A percentile compares a stretch with the other conserved stretches of the same genome.
Evolutionary conservation across 2,113 vertebrate genomes (phyloP).

Genomic region (Equus quagga): DNA sequence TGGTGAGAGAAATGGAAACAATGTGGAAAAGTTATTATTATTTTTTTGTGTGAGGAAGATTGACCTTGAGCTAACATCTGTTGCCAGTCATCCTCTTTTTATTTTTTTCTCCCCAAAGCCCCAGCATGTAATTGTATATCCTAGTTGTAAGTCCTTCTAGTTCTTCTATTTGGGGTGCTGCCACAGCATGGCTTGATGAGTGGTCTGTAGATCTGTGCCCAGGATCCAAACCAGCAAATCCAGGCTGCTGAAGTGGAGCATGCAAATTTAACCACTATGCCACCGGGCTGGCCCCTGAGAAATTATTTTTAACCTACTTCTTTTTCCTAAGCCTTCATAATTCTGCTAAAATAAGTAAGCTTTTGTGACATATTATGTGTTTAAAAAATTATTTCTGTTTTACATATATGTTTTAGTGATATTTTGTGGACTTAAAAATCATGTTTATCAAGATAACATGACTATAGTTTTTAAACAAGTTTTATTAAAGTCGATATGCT

Average conservation of each 20-base stretch:
- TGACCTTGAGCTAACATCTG: no score
- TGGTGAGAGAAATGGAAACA: slow-evolving; percentile 2
- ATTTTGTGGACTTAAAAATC: background rate
- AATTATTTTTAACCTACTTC: background rate
- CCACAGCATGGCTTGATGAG: no score
- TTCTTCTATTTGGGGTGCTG: no score
- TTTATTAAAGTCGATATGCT: background rate
- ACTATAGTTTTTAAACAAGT: background rate
- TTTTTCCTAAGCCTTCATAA: background rate
- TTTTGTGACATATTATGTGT: background rate
- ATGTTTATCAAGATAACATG: background rate
- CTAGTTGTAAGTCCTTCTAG: no score
- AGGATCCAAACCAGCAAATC: no score
- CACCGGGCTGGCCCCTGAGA: background rate
- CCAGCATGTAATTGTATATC: no score
- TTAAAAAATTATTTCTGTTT: slow-evolving; percentile 38
- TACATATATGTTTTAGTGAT: background rate
- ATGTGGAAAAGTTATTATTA: slow-evolving; percentile 26
- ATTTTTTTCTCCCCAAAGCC: no score
- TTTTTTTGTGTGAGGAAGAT: no score
- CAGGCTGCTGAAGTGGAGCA: no score
- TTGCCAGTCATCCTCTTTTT: no score
- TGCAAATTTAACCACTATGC: no score
- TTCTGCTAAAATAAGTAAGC: background rate
- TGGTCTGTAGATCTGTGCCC: no score